Evolutionary conservation across 1,140 invertebrate genomes (phyloP), one percentile per base, ranked within the genome.

Genomic region (Tribolium madens): DNA sequence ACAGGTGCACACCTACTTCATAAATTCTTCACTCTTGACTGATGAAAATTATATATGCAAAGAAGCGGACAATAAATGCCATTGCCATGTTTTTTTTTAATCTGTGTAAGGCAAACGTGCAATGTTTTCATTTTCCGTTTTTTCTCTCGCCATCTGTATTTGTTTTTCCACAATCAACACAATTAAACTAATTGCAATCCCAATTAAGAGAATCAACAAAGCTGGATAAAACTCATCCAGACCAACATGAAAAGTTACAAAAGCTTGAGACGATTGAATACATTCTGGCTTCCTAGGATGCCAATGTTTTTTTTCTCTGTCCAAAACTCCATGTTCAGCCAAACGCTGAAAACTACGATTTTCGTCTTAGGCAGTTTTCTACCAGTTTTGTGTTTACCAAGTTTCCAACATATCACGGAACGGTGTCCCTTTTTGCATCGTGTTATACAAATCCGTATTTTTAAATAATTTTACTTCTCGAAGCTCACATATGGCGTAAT

Each of bases 401-500:
- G 57, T 73, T 21, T 80, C 71, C 1, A 81, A 46, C 26, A 76
- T 53, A n/a, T 81, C 74, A 12, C 70, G 42, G 70, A 79, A 77
- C 0, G 79, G 72, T 31, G 80, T 80, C 14, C 68, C 48, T 76
- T 80, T 81, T 4, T 73, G 75, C 26, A 73, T 60, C 42, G 17
- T 73, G 4, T 33, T 50, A 17, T 70, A 68, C 17, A 79, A 13
- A 14, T 74, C 76, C 14, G 60, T 48, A 13, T 73, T 42, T 68
- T 64, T 50, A 75, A 71, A 78, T 26, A 80, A 18, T 31, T 75
- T 14, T 2, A 82, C 48, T 78, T 82, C 78, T 60, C 64, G 60
- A 26, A 82, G 68, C 70, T 81, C 72, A 46, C 81, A 82, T 57
- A 81, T 74, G 1, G 57, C 53, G 1, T 73, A 18, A 17, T 77